phyloP scores from a whole-genome alignment of 2,888 invertebrate genomes.

The Malthinus seriepunctatus region DNA sequence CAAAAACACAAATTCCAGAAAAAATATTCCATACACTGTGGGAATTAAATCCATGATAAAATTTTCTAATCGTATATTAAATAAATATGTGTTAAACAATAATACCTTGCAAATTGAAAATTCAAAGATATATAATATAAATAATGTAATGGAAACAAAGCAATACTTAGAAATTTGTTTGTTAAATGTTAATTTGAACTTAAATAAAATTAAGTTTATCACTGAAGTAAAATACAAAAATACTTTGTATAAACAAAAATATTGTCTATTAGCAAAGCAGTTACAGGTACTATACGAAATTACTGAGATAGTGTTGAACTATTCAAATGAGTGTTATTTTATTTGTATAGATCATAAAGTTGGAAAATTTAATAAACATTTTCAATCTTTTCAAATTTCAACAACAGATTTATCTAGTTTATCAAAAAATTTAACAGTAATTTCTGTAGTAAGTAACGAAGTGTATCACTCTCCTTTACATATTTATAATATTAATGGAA shows the following conservation, averaged over 20 bases:
- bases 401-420: no score
- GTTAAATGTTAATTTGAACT: not conserved
- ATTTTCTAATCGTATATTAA: not conserved
- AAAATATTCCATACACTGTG: constrained; percentile 7
- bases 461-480: no score
- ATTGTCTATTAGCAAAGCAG: not conserved
- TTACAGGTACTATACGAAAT: not conserved
- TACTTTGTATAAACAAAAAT: not conserved
- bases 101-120: not conserved
- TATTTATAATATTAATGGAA: no score
- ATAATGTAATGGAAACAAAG: not conserved
- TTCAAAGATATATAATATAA: no score
- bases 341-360: no score
- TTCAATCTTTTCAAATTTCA: no score
- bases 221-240: not conserved
- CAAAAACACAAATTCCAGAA: constrained; percentile 5
- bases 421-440: no score
- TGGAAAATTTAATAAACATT: no score
- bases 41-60: not conserved
- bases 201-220: not conserved
- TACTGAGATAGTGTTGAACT: not conserved
- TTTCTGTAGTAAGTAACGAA: no score
- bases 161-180: not conserved
- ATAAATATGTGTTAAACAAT: not conserved
- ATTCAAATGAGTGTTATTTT: no score